Conservation (phyloP, 2,113 vertebrate genomes). For the Ibidorhyncha struthersii region DNA sequence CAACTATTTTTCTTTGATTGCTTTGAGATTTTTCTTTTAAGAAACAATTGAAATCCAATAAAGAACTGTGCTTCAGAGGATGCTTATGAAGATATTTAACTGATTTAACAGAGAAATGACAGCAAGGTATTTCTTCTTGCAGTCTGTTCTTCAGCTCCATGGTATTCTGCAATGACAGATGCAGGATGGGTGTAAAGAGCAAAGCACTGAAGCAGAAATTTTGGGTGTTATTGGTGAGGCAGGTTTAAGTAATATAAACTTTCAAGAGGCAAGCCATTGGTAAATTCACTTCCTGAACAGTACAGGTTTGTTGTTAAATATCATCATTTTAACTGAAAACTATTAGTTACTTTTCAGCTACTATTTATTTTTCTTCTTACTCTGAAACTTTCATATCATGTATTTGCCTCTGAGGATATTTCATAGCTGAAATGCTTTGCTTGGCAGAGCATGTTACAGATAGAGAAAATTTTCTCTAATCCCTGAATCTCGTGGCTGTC, state of each 20-base stretch:
- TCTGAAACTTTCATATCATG: background rate
- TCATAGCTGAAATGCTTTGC: constrained; percentile 38
- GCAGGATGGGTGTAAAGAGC: constrained; percentile 25
- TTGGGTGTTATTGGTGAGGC: constrained; percentile 22
- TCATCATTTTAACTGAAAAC: background rate
- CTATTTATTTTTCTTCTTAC: background rate
- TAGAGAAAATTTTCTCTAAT: constrained; percentile 33
- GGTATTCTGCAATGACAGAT: constrained; percentile 12
- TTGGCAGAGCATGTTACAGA: background rate
- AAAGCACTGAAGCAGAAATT: constrained; percentile 55
- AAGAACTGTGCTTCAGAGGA: constrained; percentile 63
- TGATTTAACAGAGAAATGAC: constrained; percentile 65
- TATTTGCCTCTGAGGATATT: constrained; percentile 29
- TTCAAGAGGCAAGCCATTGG: background rate
- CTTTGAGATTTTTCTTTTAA: constrained; percentile 68
- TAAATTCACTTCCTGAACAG: background rate
- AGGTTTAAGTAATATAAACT: constrained; percentile 5
- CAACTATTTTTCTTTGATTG: constrained; percentile 57
- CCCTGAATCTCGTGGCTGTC: constrained; percentile 12
- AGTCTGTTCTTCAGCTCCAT: constrained; percentile 1
- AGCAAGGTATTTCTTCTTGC: constrained; percentile 39
- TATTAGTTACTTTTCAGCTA: background rate
- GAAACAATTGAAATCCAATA: constrained; percentile 65
- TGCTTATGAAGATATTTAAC: constrained; percentile 66
- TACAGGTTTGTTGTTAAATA: background rate